Conservation (phyloP, 2,113 vertebrate species). For the Chloropsis hardwickii region DNA sequence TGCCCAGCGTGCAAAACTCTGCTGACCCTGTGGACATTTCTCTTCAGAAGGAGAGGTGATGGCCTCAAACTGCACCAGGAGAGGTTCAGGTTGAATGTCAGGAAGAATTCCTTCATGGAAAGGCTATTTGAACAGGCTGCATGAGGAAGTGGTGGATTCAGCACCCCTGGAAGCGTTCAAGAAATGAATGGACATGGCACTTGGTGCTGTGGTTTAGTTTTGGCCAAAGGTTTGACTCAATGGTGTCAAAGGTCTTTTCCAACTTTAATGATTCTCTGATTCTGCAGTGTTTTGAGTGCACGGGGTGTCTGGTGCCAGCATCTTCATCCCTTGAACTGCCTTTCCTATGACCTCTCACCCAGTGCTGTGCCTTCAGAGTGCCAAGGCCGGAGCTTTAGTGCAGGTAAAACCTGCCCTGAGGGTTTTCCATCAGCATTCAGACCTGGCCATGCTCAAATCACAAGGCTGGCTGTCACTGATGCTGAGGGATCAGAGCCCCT, state of each 20-base stretch:
- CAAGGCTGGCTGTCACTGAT: background rate
- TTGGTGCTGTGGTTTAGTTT: background rate
- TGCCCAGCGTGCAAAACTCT: fast-evolving
- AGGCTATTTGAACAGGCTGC: no score
- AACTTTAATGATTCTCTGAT: background rate
- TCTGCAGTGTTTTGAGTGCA: background rate
- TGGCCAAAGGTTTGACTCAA: background rate
- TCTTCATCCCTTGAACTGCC: background rate
- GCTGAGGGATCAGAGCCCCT: fast-evolving
- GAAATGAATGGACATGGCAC: fast-evolving
- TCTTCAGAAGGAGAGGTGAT: background rate
- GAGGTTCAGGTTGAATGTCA: background rate
- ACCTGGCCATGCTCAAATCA: background rate
- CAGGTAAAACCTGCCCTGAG: background rate
- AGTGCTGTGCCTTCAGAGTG: background rate
- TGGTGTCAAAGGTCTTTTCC: background rate
- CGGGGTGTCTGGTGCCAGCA: fast-evolving
- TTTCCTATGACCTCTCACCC: background rate
- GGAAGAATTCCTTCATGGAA: background rate
- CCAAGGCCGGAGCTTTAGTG: background rate
- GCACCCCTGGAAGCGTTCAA: background rate
- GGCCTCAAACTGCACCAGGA: background rate
- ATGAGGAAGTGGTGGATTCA: background rate
- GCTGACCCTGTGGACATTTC: background rate
- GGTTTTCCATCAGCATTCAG: background rate